A percentile compares a stretch with the other conserved stretches of the same genome.
Evolutionary conservation across 2,888 invertebrate genomes (phyloP).

Genomic region (Tinea trinotella): DNA sequence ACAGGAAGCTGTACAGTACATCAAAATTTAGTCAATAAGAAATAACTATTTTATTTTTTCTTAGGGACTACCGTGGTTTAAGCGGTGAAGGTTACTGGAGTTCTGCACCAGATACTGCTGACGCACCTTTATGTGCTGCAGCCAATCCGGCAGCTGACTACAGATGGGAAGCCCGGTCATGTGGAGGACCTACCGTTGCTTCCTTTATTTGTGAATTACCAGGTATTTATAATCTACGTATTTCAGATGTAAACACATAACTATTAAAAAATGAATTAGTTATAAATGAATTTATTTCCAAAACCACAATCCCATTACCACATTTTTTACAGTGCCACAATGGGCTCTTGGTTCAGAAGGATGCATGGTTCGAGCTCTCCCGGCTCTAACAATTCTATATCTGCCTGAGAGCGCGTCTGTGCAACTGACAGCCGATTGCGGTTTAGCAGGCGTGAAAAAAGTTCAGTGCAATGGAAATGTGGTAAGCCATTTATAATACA

Average conservation of each 20-base stretch:
- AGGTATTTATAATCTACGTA: constrained; percentile 60
- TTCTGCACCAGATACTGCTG: constrained; percentile 74
- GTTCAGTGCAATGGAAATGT: constrained; percentile 83
- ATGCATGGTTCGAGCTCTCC: constrained; percentile 80
- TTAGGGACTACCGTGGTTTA: constrained; percentile 74
- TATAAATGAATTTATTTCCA: no score
- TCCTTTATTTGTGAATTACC: constrained; percentile 86
- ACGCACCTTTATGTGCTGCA: constrained; percentile 79
- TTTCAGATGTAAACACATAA: no score
- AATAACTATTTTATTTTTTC: constrained; percentile 17
- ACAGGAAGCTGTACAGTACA: no score
- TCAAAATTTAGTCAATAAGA: no score
- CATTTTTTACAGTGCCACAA: constrained; percentile 76
- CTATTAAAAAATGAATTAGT: no score
- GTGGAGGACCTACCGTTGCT: constrained; percentile 83
- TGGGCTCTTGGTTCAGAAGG: constrained; percentile 80
- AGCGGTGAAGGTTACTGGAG: constrained; percentile 82
- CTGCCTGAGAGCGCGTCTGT: constrained; percentile 84
- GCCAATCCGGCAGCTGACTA: constrained; percentile 83
- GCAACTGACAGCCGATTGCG: constrained; percentile 82
- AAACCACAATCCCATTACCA: no score
- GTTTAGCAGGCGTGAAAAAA: constrained; percentile 79
- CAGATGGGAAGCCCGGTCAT: constrained; percentile 82
- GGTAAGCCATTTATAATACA: constrained; percentile 59
- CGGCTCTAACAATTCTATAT: constrained; percentile 81